Conservation (phyloP, 2,797 vertebrate species). For the Leontopithecus rosalia region DNA sequence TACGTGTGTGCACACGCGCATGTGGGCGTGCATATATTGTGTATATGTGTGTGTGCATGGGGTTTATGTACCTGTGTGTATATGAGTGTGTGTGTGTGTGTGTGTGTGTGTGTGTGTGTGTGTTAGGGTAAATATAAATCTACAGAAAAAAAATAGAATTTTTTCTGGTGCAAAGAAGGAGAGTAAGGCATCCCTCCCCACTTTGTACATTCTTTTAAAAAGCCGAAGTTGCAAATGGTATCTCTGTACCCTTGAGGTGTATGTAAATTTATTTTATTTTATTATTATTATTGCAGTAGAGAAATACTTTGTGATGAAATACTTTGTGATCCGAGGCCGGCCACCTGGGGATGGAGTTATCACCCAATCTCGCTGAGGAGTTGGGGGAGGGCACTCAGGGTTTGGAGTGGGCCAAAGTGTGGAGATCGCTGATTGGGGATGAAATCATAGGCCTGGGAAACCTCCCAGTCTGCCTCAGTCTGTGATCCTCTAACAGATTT, state of each 20-base stretch:
- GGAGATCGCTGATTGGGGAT: neutral
- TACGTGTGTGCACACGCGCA: accelerated
- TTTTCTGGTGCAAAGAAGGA: neutral
- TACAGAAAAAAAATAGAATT: neutral
- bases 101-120: no score
- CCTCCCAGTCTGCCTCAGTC: no score
- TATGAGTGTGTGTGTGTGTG: neutral
- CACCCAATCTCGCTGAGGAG: neutral
- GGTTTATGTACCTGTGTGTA: neutral
- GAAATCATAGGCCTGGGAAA: neutral
- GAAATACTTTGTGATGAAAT: neutral
- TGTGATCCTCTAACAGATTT: neutral
- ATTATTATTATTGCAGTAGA: neutral
- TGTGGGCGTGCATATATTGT: neutral
- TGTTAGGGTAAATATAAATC: neutral
- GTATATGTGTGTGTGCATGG: neutral
- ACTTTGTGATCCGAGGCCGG: neutral
- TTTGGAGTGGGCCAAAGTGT: neutral
- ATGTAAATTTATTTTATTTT: neutral
- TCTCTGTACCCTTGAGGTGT: neutral
- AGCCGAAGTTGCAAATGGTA: neutral
- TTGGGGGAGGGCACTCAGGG: neutral
- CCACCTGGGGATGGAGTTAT: neutral
- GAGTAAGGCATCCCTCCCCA: no score
- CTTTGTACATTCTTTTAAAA: neutral